Conservation (phyloP, 2,888 invertebrate genomes). For the Phragmatobia fuliginosa region DNA sequence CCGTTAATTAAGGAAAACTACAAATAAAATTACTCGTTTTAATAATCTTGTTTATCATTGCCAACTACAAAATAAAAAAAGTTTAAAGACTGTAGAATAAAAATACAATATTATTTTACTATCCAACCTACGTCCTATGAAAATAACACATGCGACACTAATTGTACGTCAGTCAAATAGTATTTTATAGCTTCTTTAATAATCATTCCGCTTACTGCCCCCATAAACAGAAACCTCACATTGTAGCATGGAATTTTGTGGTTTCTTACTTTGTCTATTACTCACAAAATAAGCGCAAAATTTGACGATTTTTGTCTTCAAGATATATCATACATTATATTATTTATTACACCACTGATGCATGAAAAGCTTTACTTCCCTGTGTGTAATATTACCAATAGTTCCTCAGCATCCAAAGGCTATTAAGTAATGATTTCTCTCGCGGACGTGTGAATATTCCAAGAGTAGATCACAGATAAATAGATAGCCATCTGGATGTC, state of each 20-base stretch:
- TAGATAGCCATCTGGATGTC: conserved; percentile 2
- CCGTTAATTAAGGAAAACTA: not conserved
- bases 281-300: not conserved
- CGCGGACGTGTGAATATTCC: conserved; percentile 38
- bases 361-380: conserved; percentile 32
- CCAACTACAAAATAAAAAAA: not conserved
- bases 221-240: not conserved
- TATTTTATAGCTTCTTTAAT: not conserved
- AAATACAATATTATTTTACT: not conserved
- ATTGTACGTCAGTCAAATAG: not conserved
- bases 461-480: not conserved
- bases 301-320: not conserved
- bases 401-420: conserved; percentile 36
- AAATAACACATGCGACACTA: not conserved
- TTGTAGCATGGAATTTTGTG: not conserved
- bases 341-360: not conserved
- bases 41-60: not conserved
- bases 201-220: not conserved
- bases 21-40: not conserved
- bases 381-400: conserved; percentile 32
- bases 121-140: not conserved
- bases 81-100: not conserved
- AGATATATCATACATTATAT: not conserved
- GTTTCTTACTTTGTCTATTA: not conserved
- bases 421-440: conserved; percentile 32